Base-by-base conservation (phyloP, 2,888 invertebrate genomes). In the Prostheceraeus crozeri region DNA sequence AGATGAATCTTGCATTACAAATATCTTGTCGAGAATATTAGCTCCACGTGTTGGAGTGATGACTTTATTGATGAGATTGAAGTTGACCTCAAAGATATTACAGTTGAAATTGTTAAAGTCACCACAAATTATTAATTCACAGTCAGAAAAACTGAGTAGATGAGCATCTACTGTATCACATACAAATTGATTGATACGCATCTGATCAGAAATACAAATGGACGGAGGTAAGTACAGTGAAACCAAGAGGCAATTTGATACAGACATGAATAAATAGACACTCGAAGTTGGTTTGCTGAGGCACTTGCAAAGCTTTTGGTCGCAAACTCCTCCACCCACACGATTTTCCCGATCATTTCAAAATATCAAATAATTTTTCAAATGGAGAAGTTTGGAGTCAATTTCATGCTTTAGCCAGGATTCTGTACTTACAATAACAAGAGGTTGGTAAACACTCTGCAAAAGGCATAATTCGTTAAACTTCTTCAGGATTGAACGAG, bases 11-110 rank as follows among this genome's bases (percentile, higher is more conserved):
- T 25, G 25, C 27, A 30, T 25, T 25, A 30, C 28, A 30, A 23
- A 48, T n/a, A 48, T 48, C n/a, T 48, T 48, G 28, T 48, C 48
- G 28, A 48, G 48, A 48, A 48, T 48, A 48, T 48, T 48, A 48
- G 27, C 10, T 48, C 48, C 48, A 48, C 48, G 48, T 19, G 48
- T 48, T 25, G 48, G 48, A 28, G 25, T 25, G 48, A 28, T 48
- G 14, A 48, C 48, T 30, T 25, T 25, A 30, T 48, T 48, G 28
- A 4, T 48, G 28, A 30, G 27, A 48, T 48, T 30, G 23, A 48
- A 48, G 48, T 25, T 25, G 27, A 48, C n/a, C 28, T 48, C 48
- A 28, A 48, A 30, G 28, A 30, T n/a, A 14, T 25, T 25, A 30
- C 48, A 48, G 28, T 48, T 48, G 48, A 48, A 48, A 19, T 48